These are phyloP conservation scores for Mimas tiliae DNA, from an alignment of 2,888 invertebrate genomes.

Conservation along the genomic window DNA sequence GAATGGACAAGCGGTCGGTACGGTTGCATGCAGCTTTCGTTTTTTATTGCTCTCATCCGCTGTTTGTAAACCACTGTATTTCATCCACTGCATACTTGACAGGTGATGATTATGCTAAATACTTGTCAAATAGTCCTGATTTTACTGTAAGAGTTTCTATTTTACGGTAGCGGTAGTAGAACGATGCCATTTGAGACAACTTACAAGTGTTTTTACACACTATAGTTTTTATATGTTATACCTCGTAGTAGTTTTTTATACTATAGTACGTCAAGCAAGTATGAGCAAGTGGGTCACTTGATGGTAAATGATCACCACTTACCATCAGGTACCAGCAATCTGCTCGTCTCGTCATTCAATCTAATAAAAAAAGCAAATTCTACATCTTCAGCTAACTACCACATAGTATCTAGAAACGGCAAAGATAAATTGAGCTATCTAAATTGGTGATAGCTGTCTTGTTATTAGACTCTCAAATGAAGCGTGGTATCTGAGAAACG, in stretches of 20 bases:
- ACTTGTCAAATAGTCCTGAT: neutral
- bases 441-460: constrained; percentile 12
- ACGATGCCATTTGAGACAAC: too few species aligned
- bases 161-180: too few species aligned
- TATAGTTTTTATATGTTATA: too few species aligned
- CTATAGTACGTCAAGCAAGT: too few species aligned
- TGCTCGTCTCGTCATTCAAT: neutral
- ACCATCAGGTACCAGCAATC: too few species aligned
- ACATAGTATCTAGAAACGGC: neutral
- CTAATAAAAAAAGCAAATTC: neutral
- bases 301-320: too few species aligned
- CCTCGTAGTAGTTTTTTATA: too few species aligned
- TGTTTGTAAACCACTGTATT: constrained; percentile 21
- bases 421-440: too few species aligned
- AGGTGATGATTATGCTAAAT: constrained; percentile 4
- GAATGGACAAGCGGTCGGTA: constrained; percentile 56
- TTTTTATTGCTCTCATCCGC: constrained; percentile 29
- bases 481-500: constrained; percentile 1
- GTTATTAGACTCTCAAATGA: constrained; percentile 11
- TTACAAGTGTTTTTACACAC: too few species aligned
- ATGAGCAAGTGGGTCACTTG: too few species aligned
- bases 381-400: neutral
- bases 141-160: neutral
- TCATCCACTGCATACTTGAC: neutral
- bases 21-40: constrained; percentile 25